Conservation (phyloP, 2,888 invertebrate genomes). For the Drosophila atripex region DNA sequence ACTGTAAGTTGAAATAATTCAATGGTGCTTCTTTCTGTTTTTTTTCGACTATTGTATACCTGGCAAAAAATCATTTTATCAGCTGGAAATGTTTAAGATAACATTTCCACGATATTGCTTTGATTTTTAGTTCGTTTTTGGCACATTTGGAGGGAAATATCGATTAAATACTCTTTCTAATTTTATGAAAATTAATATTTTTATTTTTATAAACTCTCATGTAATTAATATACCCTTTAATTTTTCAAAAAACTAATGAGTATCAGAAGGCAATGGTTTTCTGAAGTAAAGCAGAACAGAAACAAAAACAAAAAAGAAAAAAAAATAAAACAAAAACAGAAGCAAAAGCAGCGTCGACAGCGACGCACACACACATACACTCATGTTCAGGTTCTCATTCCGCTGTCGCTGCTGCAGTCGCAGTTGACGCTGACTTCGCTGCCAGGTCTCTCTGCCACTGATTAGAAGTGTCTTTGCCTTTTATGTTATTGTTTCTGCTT, state of each 20-base stretch:
- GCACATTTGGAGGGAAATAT: background rate
- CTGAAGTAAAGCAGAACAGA: conserved; percentile 43
- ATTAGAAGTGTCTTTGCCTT: conserved; percentile 62
- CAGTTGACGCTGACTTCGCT: conserved; percentile 16
- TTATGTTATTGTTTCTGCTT: conserved; percentile 45
- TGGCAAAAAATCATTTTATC: background rate
- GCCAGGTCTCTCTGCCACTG: conserved; percentile 38
- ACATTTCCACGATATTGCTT: background rate
- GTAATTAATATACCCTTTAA: background rate
- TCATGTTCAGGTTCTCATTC: conserved; percentile 27
- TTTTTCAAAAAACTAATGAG: background rate
- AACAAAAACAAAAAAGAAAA: conserved; percentile 20
- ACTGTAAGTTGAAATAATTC: conserved; percentile 9
- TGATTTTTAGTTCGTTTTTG: too few relatives aligned
- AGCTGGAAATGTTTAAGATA: background rate
- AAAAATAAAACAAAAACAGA: conserved; percentile 22
- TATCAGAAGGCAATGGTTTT: conserved; percentile 12
- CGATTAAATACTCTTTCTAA: too few relatives aligned
- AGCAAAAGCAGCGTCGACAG: conserved; percentile 18
- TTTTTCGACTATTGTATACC: conserved; percentile 1
- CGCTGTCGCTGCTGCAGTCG: conserved; percentile 20
- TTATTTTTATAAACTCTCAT: background rate
- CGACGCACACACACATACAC: conserved; percentile 21
- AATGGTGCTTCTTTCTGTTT: background rate
- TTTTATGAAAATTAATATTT: too few relatives aligned